Conservation (phyloP, 2,797 vertebrate species). For the Gastrophryne carolinensis region DNA sequence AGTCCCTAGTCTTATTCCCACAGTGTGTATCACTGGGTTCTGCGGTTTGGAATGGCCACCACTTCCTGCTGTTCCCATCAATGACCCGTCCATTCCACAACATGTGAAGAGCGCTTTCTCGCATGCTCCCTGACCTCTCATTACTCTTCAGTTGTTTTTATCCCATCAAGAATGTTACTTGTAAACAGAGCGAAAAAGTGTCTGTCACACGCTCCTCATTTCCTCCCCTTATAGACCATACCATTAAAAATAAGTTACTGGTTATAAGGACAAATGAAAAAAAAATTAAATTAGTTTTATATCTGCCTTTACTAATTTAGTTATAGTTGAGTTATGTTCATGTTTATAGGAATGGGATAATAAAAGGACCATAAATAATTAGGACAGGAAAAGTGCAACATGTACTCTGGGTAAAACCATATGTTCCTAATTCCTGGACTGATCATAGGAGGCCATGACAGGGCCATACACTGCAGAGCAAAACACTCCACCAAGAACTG, state of each 20-base stretch:
- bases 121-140: slow-evolving; percentile 57
- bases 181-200: slow-evolving; percentile 58
- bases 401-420: too few relatives aligned
- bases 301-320: too few relatives aligned
- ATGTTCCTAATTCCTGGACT: not conserved
- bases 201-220: slow-evolving; percentile 63
- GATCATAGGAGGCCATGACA: not conserved
- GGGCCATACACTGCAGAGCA: not conserved
- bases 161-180: slow-evolving; percentile 60
- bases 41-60: not conserved
- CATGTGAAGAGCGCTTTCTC: slow-evolving; percentile 32
- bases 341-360: too few relatives aligned
- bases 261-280: too few relatives aligned
- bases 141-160: slow-evolving; percentile 62
- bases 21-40: slow-evolving; percentile 37
- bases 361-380: too few relatives aligned
- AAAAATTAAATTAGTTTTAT: too few relatives aligned
- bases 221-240: too few relatives aligned
- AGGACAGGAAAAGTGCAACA: too few relatives aligned
- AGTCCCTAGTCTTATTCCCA: not conserved
- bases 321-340: too few relatives aligned
- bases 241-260: too few relatives aligned
- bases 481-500: not conserved
- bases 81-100: slow-evolving; percentile 54
- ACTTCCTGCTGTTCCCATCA: slow-evolving; percentile 39